Evolutionary conservation across 2,888 invertebrate species (phyloP), one percentile per base, ranked within the genome.

Genomic region (Apocheima hispidaria): DNA sequence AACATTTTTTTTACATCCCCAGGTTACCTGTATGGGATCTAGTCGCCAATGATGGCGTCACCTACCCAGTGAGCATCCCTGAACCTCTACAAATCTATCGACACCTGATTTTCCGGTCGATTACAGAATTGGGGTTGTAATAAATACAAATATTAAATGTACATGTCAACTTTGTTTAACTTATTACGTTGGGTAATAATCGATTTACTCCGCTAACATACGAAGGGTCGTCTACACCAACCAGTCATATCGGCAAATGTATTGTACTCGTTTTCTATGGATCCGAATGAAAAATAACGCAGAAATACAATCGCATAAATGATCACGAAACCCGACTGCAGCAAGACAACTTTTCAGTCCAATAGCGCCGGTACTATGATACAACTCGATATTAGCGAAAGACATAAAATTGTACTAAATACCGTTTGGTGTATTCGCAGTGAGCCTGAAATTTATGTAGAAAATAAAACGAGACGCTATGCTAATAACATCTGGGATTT

Each of bases 391-490:
- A 51, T 51, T 48, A 58, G 52, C 41, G 23, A 63, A 49, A 56
- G 38, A 50, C 59, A 62, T 63, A 58, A 57, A 63, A 60, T 62
- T 59, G 57, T 55, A 55, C 50, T 50, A 35, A 60, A 67, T 50
- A 58, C 33, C 26, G 49, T 40, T 26, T 18, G 38, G 35, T 46
- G 40, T 59, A 33, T 43, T 48, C 40, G 51, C 52, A 61, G 60
- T 63, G 65, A 63, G 38, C 53, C 36, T 36, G 43, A 18, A 67
- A 55, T 62, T 57, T 59, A 64, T 60, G 60, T 38, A 33, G 49
- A 44, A 20, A 63, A 62, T 70, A 68, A 69, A 67, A 69, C 65
- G 65, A 48, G 41, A 40, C 48, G 35, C 58, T 50, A 46, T 44
- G 60, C 56, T 67, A 69, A 69, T 67, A 63, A 57, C 54, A 60